Evolutionary conservation across 35 echinoderm and acorn worm species (phyloP), one percentile per base, ranked within the genome.

Genomic region (Apostichopus japonicus): DNA sequence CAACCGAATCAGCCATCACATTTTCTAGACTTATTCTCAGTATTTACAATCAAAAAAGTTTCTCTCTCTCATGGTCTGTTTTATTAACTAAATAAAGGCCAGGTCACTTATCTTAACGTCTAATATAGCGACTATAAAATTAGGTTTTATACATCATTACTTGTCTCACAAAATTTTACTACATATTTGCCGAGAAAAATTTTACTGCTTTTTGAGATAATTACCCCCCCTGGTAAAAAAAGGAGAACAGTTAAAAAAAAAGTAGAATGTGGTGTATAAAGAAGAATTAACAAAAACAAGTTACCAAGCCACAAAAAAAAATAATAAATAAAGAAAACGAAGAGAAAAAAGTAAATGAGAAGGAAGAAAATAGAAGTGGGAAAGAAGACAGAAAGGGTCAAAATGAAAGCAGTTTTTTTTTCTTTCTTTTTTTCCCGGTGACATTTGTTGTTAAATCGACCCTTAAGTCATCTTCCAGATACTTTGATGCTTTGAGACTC

Each of bases 11-110:
- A 88, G 54, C 52, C 56, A 16, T 73, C 53, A n/a, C 80, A 84
- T 21, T 23, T 58, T 83, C 61, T 59, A 23, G 56, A 51, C 53
- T 84, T 17, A 22, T 23, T 59, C 56, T 21, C 13, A 84, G 81
- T 84, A 84, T 84, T 84, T 57, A 58, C 81, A 57, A 84, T 23
- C 81, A 84, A 84, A 57, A 84, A 17, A 58, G 21, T 89, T 51
- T 53, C 8, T 82, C 79, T 27, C 22, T 80, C 79, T 82, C 15
- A 6, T 33, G 23, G 22, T 82, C 13, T 82, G 56, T 89, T 89
- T 89, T 89, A 89, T 89, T 59, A 72, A 89, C 86, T 65, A 89
- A 89, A 89, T 89, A 89, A 89, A 89, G 86, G 86, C 62, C 86
- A 89, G 86, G 86, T 89, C 86, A 89, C 67, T 67, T 73, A 65